Conservation (phyloP, 2,888 invertebrate genomes). For the Harmothoe impar region DNA sequence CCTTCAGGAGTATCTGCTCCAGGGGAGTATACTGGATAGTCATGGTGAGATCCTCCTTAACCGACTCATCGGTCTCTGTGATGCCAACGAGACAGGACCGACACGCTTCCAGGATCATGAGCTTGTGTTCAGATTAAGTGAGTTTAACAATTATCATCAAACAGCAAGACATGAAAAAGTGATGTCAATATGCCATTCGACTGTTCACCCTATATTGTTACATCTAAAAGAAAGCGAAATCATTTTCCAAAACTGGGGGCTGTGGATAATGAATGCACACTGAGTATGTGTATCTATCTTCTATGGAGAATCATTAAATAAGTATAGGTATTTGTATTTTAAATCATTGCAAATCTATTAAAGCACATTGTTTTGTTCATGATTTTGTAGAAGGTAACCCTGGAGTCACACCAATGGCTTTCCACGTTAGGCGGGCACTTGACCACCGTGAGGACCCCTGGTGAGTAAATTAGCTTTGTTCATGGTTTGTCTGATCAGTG, state of each 20-base stretch:
- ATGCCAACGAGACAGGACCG: constrained; percentile 89
- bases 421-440: constrained; percentile 92
- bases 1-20: constrained; percentile 94
- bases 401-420: constrained; percentile 68
- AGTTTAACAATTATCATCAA: constrained; percentile 69
- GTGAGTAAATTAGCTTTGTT: constrained; percentile 73
- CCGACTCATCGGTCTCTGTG: constrained; percentile 94
- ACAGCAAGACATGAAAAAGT: too few relatives aligned
- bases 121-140: constrained; percentile 86
- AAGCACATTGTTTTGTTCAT: too few relatives aligned
- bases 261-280: too few relatives aligned
- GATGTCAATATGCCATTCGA: background rate
- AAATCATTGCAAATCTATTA: too few relatives aligned
- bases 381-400: background rate
- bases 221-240: background rate
- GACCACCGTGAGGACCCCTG: constrained; percentile 92
- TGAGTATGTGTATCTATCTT: too few relatives aligned
- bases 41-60: constrained; percentile 95
- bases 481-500: too few relatives aligned
- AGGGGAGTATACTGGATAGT: constrained; percentile 95
- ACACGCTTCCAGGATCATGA: constrained; percentile 97
- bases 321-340: too few relatives aligned
- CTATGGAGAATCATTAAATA: too few relatives aligned
- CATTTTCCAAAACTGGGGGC: too few relatives aligned
- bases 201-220: background rate